Percentiles rank a stretch among this genome's conserved stretches.
These are phyloP conservation scores for Linnaemya vulpina DNA, from an alignment of 2,888 invertebrate genomes.

Conservation along the genomic window DNA sequence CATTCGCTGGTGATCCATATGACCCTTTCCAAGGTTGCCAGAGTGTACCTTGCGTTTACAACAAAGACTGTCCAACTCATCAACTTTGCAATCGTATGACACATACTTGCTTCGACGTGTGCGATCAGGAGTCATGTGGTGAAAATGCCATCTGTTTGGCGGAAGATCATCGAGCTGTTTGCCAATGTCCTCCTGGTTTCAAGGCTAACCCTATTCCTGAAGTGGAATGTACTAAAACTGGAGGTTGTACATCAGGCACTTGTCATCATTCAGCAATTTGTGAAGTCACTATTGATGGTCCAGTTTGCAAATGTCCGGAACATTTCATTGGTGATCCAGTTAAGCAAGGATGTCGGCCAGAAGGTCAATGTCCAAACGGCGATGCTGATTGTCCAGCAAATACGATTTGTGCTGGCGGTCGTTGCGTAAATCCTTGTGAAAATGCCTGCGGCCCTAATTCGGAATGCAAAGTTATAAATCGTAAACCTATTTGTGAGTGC, in stretches of 20 bases:
- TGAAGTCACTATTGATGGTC: slow-evolving; percentile 87
- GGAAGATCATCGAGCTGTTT: slow-evolving; percentile 91
- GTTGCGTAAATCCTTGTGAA: slow-evolving; percentile 92
- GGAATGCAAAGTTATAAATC: slow-evolving; percentile 89
- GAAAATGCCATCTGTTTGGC: slow-evolving; percentile 94
- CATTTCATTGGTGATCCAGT: slow-evolving; percentile 91
- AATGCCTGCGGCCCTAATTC: slow-evolving; percentile 92
- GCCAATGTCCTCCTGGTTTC: slow-evolving; percentile 94
- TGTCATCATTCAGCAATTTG: slow-evolving; percentile 93
- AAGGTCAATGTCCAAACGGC: slow-evolving; percentile 89
- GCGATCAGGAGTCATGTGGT: slow-evolving; percentile 92
- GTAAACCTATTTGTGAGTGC: slow-evolving; percentile 91
- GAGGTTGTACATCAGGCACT: slow-evolving; percentile 89
- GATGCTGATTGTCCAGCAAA: slow-evolving; percentile 90
- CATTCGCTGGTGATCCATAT: slow-evolving; percentile 93
- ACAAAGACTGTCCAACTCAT: slow-evolving; percentile 90
- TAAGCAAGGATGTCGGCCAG: slow-evolving; percentile 89
- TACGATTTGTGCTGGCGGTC: slow-evolving; percentile 88
- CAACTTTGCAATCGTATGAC: slow-evolving; percentile 92
- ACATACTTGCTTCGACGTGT: slow-evolving; percentile 91
- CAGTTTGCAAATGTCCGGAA: slow-evolving; percentile 90
- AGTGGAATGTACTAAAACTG: slow-evolving; percentile 88
- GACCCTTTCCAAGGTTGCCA: slow-evolving; percentile 89
- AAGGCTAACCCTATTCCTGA: slow-evolving; percentile 92
- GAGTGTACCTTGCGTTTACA: slow-evolving; percentile 93